A percentile compares a stretch with the other conserved stretches of the same genome.
These are phyloP conservation scores for Adelphocoris suturalis DNA, from an alignment of 2,888 invertebrate genomes.

Conservation along the genomic window DNA sequence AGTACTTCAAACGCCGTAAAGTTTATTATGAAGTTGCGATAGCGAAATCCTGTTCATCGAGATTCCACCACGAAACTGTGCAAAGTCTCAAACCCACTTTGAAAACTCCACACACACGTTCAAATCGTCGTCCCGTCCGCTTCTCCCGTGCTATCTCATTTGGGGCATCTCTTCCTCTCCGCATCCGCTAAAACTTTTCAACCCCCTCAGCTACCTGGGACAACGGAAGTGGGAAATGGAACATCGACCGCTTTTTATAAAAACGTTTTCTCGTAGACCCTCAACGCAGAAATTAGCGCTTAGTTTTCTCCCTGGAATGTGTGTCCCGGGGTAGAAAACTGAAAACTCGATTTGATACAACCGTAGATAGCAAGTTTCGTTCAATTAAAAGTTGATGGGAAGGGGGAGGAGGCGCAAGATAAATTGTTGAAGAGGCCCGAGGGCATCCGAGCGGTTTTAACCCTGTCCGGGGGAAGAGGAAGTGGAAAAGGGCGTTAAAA, in stretches of 20 bases:
- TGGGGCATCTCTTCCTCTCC: not conserved
- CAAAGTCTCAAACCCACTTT: no score
- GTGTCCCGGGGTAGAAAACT: constrained; percentile 12
- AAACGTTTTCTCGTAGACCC: not conserved
- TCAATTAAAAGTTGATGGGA: constrained; percentile 15
- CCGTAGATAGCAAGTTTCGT: constrained; percentile 30
- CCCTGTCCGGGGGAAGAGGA: not conserved
- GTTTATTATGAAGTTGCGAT: no score
- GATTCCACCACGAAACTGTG: no score
- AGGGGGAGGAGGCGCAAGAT: not conserved
- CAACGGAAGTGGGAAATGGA: not conserved
- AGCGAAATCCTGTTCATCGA: no score
- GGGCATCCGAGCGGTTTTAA: constrained; percentile 31
- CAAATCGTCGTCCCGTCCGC: not conserved
- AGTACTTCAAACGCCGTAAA: no score
- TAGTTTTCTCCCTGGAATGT: constrained; percentile 14
- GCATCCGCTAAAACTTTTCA: not conserved
- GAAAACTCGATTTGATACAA: not conserved
- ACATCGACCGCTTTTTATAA: constrained; percentile 6
- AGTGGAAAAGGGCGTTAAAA: constrained; percentile 13
- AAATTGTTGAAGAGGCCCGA: constrained; percentile 17
- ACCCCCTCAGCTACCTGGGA: not conserved
- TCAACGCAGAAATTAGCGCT: constrained; percentile 27
- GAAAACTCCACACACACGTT: not conserved
- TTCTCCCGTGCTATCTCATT: not conserved